Evolutionary conservation across 1,140 invertebrate genomes (phyloP).

Genomic region (Parapsyche elsis): DNA sequence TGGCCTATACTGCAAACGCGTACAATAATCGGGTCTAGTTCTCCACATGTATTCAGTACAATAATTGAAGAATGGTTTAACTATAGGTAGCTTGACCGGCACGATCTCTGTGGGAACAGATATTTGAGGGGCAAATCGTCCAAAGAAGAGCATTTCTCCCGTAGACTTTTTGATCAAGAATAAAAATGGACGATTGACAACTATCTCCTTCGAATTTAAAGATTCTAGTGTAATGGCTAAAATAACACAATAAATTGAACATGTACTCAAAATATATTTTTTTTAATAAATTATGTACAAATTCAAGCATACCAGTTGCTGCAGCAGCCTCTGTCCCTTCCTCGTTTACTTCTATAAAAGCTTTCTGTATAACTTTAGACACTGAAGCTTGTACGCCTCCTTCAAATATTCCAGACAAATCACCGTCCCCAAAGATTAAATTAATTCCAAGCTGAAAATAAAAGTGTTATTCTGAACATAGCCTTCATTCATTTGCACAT

Average conservation of each 20-base stretch:
- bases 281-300: not conserved
- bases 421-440: not conserved
- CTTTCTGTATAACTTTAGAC: constrained; percentile 71
- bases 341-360: constrained; percentile 75
- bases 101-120: too few species aligned
- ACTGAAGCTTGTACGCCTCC: constrained; percentile 53
- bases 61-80: too few species aligned
- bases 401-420: not conserved
- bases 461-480: not conserved
- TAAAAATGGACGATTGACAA: not conserved
- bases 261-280: not conserved
- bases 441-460: not conserved
- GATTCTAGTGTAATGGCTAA: too few species aligned
- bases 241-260: not conserved
- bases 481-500: not conserved
- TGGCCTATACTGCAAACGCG: too few species aligned
- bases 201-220: not conserved
- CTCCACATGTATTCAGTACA: too few species aligned
- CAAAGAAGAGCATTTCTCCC: not conserved
- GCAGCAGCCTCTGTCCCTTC: constrained; percentile 75
- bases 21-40: too few species aligned
- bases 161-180: not conserved
- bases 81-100: too few species aligned
- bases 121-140: not conserved
- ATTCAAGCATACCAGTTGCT: constrained; percentile 61